phyloP scores from a whole-genome alignment of 1,140 invertebrate species.

The Diabrotica undecimpunctata region DNA sequence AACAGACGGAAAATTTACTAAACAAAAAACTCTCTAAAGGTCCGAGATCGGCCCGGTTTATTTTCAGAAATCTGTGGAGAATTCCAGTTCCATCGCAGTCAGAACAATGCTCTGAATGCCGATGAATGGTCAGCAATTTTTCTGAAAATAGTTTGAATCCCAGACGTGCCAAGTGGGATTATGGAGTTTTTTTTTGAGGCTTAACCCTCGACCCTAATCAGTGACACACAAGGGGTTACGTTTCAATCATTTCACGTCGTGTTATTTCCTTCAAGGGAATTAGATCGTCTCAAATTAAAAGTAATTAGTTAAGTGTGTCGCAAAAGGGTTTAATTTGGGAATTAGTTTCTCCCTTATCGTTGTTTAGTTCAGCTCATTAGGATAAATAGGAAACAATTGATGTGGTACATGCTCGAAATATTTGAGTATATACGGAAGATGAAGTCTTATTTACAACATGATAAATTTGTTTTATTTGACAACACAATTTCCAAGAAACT shows the following conservation, averaged over 20 bases:
- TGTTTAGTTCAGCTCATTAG: too few species aligned
- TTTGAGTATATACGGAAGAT: too few species aligned
- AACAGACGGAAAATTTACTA: background rate
- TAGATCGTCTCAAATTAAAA: background rate
- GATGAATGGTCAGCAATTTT: slow-evolving; percentile 2
- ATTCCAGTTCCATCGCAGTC: background rate
- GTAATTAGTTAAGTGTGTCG: background rate
- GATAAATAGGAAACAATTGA: too few species aligned
- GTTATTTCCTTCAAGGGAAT: background rate
- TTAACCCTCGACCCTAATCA: background rate
- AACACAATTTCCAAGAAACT: too few species aligned
- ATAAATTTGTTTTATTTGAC: too few species aligned
- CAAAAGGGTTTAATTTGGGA: background rate
- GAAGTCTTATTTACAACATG: too few species aligned
- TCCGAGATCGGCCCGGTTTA: background rate
- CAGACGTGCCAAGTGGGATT: background rate
- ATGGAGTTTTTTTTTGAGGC: background rate
- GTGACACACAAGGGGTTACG: background rate
- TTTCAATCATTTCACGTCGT: background rate
- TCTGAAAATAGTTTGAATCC: slow-evolving; percentile 2
- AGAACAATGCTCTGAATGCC: background rate
- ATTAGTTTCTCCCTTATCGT: background rate
- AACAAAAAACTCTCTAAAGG: background rate
- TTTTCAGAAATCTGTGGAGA: background rate
- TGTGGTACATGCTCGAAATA: too few species aligned